Evolutionary conservation across 2,113 vertebrate species (phyloP).

Genomic region (Amphiprion ocellaris): DNA sequence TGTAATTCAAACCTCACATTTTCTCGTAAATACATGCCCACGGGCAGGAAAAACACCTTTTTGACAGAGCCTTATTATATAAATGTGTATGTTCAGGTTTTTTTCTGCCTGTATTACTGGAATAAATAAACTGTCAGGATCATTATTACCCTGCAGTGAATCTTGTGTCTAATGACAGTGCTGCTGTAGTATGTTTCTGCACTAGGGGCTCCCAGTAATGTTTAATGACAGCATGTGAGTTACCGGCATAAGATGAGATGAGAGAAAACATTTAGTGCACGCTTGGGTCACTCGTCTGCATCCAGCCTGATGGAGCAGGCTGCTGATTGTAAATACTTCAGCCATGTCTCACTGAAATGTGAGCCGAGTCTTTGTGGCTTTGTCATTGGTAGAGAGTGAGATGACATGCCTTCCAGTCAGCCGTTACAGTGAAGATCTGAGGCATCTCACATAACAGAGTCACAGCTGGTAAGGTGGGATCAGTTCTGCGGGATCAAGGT

Average conservation of each 20-base stretch:
- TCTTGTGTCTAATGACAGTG: background rate
- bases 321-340: constrained; percentile 69
- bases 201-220: background rate
- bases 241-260: constrained; percentile 65
- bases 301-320: constrained; percentile 18
- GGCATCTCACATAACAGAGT: constrained; percentile 51
- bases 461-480: constrained; percentile 60
- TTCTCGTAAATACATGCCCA: no score
- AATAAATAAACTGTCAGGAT: background rate
- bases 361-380: constrained; percentile 57
- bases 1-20: no score
- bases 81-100: no score
- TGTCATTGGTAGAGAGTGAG: constrained; percentile 47
- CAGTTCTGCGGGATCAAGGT: constrained; percentile 62
- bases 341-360: constrained; percentile 63
- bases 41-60: no score
- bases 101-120: no score
- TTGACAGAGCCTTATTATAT: no score
- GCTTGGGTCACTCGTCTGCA: constrained; percentile 7
- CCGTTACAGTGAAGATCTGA: constrained; percentile 19
- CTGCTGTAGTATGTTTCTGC: constrained; percentile 8
- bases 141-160: background rate
- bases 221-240: constrained; percentile 53
- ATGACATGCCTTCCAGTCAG: constrained; percentile 60
- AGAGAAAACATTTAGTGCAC: constrained; percentile 37